Conservation (phyloP, 2,888 invertebrate genomes). For the Muschampia plurimacula region DNA sequence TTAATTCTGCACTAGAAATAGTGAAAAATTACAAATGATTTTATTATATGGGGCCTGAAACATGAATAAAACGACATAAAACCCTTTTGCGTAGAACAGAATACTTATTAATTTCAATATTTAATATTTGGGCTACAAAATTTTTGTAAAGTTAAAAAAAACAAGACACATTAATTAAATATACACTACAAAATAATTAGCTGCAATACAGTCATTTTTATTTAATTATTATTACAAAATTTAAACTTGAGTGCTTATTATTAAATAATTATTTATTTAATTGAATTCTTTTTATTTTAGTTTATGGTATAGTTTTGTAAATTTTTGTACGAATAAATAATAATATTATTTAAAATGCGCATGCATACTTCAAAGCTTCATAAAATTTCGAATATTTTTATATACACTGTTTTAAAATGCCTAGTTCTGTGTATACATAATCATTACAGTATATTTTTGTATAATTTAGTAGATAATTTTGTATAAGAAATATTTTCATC, state of each 20-base stretch:
- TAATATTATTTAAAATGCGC: background rate
- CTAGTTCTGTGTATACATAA: slow-evolving; percentile 34
- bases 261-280: background rate
- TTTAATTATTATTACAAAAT: background rate
- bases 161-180: too few species aligned
- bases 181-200: background rate
- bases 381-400: background rate
- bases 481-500: slow-evolving; percentile 39
- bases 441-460: slow-evolving; percentile 27
- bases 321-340: background rate
- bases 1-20: too few species aligned
- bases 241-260: background rate
- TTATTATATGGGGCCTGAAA: too few species aligned
- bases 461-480: slow-evolving; percentile 37
- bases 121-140: too few species aligned
- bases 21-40: too few species aligned
- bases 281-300: background rate
- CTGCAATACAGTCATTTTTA: background rate
- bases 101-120: too few species aligned
- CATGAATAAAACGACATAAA: too few species aligned
- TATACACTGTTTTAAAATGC: slow-evolving; percentile 30
- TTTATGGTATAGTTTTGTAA: background rate
- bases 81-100: too few species aligned
- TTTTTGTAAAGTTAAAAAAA: too few species aligned
- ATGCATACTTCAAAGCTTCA: slow-evolving; percentile 10